Evolutionary conservation across 2,797 vertebrate genomes (phyloP).

Genomic region (Gambelia wislizenii): DNA sequence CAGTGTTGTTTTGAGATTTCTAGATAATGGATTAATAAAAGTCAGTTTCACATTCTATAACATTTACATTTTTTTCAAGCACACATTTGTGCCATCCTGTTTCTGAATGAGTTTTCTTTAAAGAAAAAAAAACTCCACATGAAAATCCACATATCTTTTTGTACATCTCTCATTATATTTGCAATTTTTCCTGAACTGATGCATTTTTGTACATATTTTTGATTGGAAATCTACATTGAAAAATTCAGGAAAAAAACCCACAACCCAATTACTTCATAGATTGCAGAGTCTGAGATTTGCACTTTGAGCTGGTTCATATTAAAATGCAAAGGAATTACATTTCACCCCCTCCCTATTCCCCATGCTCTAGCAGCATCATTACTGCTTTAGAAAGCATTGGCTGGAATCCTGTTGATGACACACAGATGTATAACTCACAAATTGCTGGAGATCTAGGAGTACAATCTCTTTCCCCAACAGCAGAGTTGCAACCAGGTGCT

Average conservation of each 20-base stretch:
- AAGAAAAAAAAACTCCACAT: too few species aligned
- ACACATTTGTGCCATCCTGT: background rate
- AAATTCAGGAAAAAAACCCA: background rate
- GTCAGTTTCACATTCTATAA: background rate
- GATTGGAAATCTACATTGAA: background rate
- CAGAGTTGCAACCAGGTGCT: too few species aligned
- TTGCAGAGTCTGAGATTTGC: background rate
- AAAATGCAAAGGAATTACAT: background rate
- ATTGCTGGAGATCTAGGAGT: too few species aligned
- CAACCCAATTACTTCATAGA: background rate
- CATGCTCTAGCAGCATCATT: background rate
- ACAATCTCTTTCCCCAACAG: too few species aligned
- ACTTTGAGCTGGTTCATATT: background rate
- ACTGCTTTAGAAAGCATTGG: background rate
- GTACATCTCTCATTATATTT: too few species aligned
- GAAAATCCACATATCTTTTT: background rate
- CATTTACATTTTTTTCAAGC: background rate
- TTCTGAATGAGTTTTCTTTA: background rate
- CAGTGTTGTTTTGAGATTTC: background rate
- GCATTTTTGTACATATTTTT: background rate
- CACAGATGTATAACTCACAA: too few species aligned
- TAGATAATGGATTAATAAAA: background rate
- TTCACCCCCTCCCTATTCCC: background rate
- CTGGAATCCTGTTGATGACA: too few species aligned
- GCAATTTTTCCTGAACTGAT: too few species aligned